Evolutionary conservation across 1,140 invertebrate genomes (phyloP).

Genomic region (Xylocopa sonorina): DNA sequence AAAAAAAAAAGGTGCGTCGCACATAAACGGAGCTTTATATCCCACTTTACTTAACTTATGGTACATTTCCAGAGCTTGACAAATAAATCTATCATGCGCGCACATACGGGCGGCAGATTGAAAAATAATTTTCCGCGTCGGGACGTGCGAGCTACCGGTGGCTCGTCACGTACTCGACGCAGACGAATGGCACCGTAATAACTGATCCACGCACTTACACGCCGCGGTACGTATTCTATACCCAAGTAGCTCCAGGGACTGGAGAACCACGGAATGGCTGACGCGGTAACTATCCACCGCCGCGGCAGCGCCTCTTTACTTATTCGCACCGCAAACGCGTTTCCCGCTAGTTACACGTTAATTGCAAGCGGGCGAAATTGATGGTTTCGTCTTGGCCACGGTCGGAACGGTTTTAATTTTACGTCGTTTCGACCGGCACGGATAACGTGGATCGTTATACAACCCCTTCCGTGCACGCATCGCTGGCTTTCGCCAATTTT

Average conservation of each 20-base stretch:
- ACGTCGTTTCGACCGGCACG: conserved; percentile 54
- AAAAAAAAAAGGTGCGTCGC: too few relatives aligned
- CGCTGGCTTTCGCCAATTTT: too few relatives aligned
- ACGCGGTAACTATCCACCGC: conserved; percentile 45
- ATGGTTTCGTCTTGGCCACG: conserved; percentile 64
- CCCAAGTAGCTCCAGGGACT: background rate
- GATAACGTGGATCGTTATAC: conserved; percentile 50
- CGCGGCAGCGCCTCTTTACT: conserved; percentile 58
- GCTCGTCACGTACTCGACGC: background rate
- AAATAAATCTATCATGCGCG: background rate
- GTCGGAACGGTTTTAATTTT: conserved; percentile 63
- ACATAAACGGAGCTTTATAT: too few relatives aligned
- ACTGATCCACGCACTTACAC: background rate
- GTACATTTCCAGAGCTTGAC: background rate
- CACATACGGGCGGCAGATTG: background rate
- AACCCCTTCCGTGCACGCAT: background rate
- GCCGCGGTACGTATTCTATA: conserved; percentile 33
- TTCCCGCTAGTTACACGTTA: conserved; percentile 64
- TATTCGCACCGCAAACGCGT: conserved; percentile 64
- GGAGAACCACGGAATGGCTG: background rate
- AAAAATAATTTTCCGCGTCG: background rate
- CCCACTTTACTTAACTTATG: too few relatives aligned
- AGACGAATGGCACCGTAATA: conserved; percentile 7
- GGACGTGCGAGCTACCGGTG: background rate
- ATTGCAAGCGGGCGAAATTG: conserved; percentile 68